These are phyloP conservation scores for Melanaphis sacchari DNA, from an alignment of 1,140 invertebrate species.

Conservation along the genomic window DNA sequence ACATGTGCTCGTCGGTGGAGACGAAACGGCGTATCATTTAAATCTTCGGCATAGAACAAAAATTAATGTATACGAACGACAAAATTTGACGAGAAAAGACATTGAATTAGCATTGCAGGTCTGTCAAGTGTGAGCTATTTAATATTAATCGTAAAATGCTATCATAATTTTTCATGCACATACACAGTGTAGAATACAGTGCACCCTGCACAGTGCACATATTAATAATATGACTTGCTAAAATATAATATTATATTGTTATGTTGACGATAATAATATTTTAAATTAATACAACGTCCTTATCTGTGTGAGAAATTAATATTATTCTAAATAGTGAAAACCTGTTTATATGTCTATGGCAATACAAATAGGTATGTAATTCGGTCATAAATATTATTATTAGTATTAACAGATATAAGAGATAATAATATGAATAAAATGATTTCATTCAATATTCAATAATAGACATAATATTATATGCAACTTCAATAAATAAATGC, in stretches of 20 bases:
- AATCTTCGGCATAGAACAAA: neutral
- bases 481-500: neutral
- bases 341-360: neutral
- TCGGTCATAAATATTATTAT: conserved; percentile 2
- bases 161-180: neutral
- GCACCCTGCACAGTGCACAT: too few species aligned
- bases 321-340: neutral
- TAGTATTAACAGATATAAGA: neutral
- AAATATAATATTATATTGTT: neutral
- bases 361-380: neutral
- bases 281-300: neutral
- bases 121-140: neutral
- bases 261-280: neutral
- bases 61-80: neutral
- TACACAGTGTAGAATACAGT: neutral
- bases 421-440: neutral
- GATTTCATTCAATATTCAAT: conserved; percentile 20
- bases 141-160: neutral
- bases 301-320: neutral
- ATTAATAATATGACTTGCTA: too few species aligned
- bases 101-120: neutral
- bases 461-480: neutral
- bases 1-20: neutral
- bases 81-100: neutral
- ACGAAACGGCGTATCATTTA: neutral